Percentiles rank a stretch among this genome's conserved stretches.
These are phyloP conservation scores for Coptodon bakossiorum DNA, from an alignment of 2,113 vertebrate species.

Conservation along the genomic window DNA sequence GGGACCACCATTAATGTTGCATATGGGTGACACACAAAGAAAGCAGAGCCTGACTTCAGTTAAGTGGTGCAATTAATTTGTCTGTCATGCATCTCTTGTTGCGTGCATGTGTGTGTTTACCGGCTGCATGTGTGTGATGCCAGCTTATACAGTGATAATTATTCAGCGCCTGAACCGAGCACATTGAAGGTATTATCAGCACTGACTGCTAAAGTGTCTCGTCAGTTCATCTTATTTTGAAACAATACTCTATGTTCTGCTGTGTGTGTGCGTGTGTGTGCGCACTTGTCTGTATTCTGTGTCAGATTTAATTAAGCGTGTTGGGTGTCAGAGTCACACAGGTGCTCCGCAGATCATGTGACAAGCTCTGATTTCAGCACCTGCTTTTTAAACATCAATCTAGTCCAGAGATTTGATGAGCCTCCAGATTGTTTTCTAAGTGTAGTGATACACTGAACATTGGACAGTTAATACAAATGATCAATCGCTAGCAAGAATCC, in stretches of 20 bases:
- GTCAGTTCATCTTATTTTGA: background rate
- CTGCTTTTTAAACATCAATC: slow-evolving; percentile 18
- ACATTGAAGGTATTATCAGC: background rate
- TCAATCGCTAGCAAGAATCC: background rate
- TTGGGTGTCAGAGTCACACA: slow-evolving; percentile 35
- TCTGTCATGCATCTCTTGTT: background rate
- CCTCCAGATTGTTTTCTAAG: background rate
- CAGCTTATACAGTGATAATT: slow-evolving; percentile 16
- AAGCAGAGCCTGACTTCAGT: slow-evolving; percentile 13
- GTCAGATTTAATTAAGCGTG: slow-evolving; percentile 64
- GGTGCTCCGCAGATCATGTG: slow-evolving; percentile 36
- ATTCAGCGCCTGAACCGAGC: background rate
- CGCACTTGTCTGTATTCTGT: slow-evolving; percentile 27
- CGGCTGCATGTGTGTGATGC: background rate
- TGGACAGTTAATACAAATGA: background rate
- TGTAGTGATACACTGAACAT: background rate
- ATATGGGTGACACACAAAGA: background rate
- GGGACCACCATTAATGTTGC: slow-evolving; percentile 29
- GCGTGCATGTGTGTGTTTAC: slow-evolving; percentile 16
- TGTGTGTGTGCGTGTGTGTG: background rate
- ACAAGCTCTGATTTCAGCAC: slow-evolving; percentile 54
- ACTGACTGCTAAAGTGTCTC: background rate
- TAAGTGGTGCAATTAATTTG: slow-evolving; percentile 47
- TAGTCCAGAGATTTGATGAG: slow-evolving; percentile 38
- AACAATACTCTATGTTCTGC: background rate